Conservation (phyloP, 2,797 vertebrate species). For the Poeciliopsis gracilis region DNA sequence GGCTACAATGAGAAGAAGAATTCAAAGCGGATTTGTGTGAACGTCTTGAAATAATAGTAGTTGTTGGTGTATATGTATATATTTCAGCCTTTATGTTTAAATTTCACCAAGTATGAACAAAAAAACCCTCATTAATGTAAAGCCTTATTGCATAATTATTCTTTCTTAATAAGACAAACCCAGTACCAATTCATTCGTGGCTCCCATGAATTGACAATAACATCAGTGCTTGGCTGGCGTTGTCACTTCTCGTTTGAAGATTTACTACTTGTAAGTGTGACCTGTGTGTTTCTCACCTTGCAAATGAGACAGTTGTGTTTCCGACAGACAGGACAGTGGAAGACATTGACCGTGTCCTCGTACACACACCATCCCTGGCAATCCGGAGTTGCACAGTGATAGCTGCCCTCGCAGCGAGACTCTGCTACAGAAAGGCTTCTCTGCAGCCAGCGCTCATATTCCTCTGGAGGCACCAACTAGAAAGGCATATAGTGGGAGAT, state of each 20-base stretch:
- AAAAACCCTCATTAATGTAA: not conserved
- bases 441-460: conserved; percentile 88
- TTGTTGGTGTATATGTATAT: too few species aligned
- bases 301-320: conserved; percentile 89
- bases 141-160: too few species aligned
- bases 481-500: not conserved
- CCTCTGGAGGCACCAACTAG: conserved; percentile 84
- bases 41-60: not conserved
- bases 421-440: conserved; percentile 86
- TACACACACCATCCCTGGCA: conserved; percentile 89
- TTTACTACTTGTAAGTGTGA: not conserved
- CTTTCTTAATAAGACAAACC: not conserved
- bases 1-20: not conserved
- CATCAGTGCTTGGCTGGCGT: not conserved
- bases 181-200: not conserved
- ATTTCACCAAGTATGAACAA: not conserved
- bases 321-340: conserved; percentile 85
- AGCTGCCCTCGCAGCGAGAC: conserved; percentile 88
- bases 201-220: not conserved
- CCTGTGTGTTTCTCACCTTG: conserved; percentile 75
- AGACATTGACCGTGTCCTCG: conserved; percentile 86
- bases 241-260: not conserved
- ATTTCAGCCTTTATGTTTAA: not conserved
- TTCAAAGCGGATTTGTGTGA: not conserved
- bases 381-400: conserved; percentile 86